Evolutionary conservation across 2,888 invertebrate species (phyloP), one percentile per base, ranked within the genome.

Genomic region (Melikaiella ostensackeni): DNA sequence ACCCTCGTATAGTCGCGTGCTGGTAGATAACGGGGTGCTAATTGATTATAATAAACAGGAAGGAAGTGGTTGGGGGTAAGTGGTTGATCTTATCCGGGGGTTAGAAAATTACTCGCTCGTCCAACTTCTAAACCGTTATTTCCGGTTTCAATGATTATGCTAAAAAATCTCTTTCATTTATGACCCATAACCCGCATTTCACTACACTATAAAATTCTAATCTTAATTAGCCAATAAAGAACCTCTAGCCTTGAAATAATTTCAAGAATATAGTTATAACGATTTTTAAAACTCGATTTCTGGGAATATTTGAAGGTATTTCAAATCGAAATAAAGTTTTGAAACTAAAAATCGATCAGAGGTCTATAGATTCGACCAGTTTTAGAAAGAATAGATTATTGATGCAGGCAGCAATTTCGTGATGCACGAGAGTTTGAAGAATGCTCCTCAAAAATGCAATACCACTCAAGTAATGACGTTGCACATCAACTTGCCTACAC

Each of bases 21-120:
- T 87, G 82, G 84, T 85, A 86, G 89, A 88, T 89, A 91, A 88
- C 88, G 82, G 86, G 84, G 85, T 84, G 89, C 89, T 90, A 90
- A 91, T 91, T 91, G 90, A 91, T 91, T 91, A 89, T 88, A 89
- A 91, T 90, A 90, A 89, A 84, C 82, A 82, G 64, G 74, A 75
- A 82, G 82, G 85, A 84, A 81, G 85, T 83, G 84, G 83, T 59
- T 79, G 79, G 81, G 78, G 78, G 79, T 77, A 78, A 74, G 64
- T 77, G 77, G 75, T 66, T 63, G 77, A 80, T 81, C 78, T 79
- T 79, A 81, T 79, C 80, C 79, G 75, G 80, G 82, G 84, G 85
- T 77, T 80, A 78, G 59, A 81, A 78, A 81, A 63, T 76, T 77
- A 24, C 70, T 74, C 76, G 78, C 73, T 79, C 75, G 75, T 75